Evolutionary conservation across 2,888 invertebrate species (phyloP), one percentile per base, ranked within the genome.

Genomic region (Euplexia lucipara): DNA sequence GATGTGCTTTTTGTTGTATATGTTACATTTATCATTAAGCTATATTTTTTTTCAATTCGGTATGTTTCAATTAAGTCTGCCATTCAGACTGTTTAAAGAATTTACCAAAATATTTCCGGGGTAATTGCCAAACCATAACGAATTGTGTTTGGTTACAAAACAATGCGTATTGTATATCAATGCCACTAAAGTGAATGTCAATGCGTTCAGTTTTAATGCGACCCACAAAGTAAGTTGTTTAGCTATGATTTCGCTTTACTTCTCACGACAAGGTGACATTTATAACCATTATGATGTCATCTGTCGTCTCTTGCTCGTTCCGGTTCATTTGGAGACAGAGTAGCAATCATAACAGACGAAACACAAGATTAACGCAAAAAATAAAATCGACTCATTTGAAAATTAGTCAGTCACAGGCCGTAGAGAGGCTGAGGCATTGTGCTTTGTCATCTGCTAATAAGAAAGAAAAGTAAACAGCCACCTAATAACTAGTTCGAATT

Each of bases 201-300:
- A 18, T 35, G 26, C 22, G 14, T 34, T 35, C n/a, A 48, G 48
- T 45, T 67, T 39, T 53, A 45, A 45, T 34, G 41, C 42, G 26
- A 12, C 20, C 22, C 68, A 42, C 52, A 7, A 35, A 34, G 32
- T 34, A n/a, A 34, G 42, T 35, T 35, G 26, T 51, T 18, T 6
- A 16, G 18, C 47, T 37, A 18, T 30, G 52, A 42, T 48, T 42
- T 22, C 39, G 51, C 47, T 39, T 62, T 41, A 63, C 39, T 70
- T 74, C 65, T 77, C 70, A 70, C 74, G 67, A 51, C 73, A 77
- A 80, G 75, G 65, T 77, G 70, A 70, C 70, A 70, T 63, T 80
- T 51, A 69, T 60, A 56, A 66, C 45, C 16, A 59, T 62, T 59
- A 71, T 69, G 70, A 74, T 77, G 51, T 70, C 61, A 74, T 60